phyloP scores from a whole-genome alignment of 2,113 vertebrate genomes.

The Neofelis nebulosa region DNA sequence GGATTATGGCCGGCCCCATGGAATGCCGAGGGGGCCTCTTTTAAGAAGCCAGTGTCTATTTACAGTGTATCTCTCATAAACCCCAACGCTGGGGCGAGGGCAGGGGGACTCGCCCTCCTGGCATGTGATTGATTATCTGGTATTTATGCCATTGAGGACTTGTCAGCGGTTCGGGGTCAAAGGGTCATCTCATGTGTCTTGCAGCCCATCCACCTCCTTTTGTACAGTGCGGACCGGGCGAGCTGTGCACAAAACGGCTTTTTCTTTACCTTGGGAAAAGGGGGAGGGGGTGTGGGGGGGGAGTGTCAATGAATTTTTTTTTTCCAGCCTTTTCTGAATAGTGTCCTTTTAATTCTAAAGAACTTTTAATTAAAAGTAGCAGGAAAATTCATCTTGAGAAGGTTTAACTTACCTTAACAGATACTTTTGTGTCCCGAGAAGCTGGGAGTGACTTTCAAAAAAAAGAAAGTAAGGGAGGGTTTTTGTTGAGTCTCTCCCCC shows the following conservation, averaged over 20 bases:
- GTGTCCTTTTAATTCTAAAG: conserved; percentile 91
- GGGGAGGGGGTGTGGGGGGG: conserved; percentile 83
- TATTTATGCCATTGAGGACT: conserved; percentile 94
- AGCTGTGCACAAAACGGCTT: conserved; percentile 90
- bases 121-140: conserved; percentile 99
- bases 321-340: conserved; percentile 87
- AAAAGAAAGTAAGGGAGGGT: not conserved
- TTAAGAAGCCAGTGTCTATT: conserved; percentile 89
- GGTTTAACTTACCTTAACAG: conserved; percentile 90
- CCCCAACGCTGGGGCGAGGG: conserved; percentile 86
- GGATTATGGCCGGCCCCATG: conserved; percentile 77
- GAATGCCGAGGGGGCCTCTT: conserved; percentile 90
- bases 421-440: conserved; percentile 85
- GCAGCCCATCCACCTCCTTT: conserved; percentile 97
- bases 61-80: conserved; percentile 93
- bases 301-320: conserved; percentile 90
- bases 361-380: conserved; percentile 91
- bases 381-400: conserved; percentile 88
- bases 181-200: conserved; percentile 94
- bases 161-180: conserved; percentile 94
- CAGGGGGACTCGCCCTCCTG: conserved; percentile 89
- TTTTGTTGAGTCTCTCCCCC: conserved; percentile 3
- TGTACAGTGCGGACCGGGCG: conserved; percentile 95
- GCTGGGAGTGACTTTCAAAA: conserved; percentile 63
- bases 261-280: conserved; percentile 95